Percentiles rank a stretch among this genome's conserved stretches.
These are phyloP conservation scores for Odontophorus gujanensis DNA, from an alignment of 2,113 vertebrate genomes.

Conservation along the genomic window DNA sequence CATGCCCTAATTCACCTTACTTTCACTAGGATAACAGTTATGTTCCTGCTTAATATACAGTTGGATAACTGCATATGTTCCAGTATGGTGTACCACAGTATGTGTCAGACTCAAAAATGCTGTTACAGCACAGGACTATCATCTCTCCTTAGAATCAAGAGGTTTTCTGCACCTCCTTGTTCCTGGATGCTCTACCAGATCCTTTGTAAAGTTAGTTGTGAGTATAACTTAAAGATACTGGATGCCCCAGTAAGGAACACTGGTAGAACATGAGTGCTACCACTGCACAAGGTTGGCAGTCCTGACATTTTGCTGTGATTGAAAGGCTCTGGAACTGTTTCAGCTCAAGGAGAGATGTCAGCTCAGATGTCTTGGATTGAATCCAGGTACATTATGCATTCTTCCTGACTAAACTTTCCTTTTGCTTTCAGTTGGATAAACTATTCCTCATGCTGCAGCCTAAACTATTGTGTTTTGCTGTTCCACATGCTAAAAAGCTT, in stretches of 20 bases:
- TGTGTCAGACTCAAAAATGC: not conserved
- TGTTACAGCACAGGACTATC: not conserved
- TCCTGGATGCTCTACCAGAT: not conserved
- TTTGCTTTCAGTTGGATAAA: constrained; percentile 37
- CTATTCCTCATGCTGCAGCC: not conserved
- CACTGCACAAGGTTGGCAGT: not conserved
- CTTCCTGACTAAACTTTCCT: constrained; percentile 30
- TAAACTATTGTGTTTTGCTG: not conserved
- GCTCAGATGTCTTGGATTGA: constrained; percentile 26
- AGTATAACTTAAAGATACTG: not conserved
- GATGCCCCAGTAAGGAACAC: not conserved
- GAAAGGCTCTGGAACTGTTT: not conserved
- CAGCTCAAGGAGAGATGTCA: not conserved
- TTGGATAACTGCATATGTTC: too few species aligned
- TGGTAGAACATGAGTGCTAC: not conserved
- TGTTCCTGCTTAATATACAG: not conserved
- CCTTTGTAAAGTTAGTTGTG: fast-evolving
- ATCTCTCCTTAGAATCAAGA: not conserved
- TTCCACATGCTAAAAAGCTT: constrained; percentile 28
- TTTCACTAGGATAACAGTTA: not conserved
- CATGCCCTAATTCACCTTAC: not conserved
- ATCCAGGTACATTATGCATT: not conserved
- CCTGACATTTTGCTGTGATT: not conserved
- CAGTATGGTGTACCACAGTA: fast-evolving
- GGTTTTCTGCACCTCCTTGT: not conserved